phyloP scores from a whole-genome alignment of 1,140 invertebrate genomes.

The Dolichoris vasculosae region DNA sequence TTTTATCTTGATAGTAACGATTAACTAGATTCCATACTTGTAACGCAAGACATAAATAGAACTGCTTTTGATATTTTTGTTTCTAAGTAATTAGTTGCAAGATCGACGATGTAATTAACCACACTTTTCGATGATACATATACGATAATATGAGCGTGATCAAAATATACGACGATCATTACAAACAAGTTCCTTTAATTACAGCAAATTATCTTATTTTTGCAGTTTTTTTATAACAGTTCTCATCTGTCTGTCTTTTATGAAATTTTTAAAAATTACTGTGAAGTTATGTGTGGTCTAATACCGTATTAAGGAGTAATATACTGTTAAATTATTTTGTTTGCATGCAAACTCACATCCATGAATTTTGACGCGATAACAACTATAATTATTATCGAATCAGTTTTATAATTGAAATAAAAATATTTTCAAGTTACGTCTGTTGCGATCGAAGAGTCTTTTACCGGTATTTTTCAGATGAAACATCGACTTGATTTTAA shows the following conservation, averaged over 20 bases:
- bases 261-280: neutral
- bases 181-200: conserved; percentile 12
- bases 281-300: neutral
- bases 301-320: neutral
- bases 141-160: neutral
- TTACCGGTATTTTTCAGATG: too few species aligned
- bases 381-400: neutral
- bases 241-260: neutral
- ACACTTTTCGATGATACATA: neutral
- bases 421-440: neutral
- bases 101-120: neutral
- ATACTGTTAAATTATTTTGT: neutral
- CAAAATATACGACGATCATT: neutral
- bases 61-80: neutral
- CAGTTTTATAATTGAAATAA: neutral
- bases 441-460: neutral
- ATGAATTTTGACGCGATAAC: neutral
- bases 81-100: neutral
- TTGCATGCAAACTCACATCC: neutral
- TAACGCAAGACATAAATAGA: neutral
- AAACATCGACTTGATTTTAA: too few species aligned
- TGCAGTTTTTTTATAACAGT: neutral
- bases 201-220: conserved; percentile 1
- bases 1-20: neutral
- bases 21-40: neutral